phyloP scores from a whole-genome alignment of 2,797 vertebrate genomes.

The Urophycis tenuis region DNA sequence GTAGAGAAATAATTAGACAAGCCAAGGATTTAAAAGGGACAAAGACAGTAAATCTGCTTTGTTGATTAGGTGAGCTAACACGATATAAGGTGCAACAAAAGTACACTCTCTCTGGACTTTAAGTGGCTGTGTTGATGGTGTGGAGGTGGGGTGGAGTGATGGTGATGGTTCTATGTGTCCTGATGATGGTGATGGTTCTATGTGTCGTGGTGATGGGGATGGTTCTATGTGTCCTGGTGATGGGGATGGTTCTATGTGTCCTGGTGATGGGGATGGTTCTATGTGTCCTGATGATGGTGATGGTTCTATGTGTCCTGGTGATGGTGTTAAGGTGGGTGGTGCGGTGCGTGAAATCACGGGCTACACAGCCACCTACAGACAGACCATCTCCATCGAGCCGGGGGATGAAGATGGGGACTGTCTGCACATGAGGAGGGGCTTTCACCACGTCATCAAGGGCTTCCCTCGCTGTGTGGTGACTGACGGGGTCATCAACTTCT shows the following conservation, averaged over 20 bases:
- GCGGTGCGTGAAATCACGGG: conserved; percentile 85
- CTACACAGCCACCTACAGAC: conserved; percentile 81
- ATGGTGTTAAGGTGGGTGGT: conserved; percentile 77
- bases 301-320: background rate
- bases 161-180: background rate
- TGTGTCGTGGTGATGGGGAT: no score
- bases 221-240: no score
- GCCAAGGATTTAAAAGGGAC: no score
- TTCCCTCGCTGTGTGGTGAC: conserved; percentile 89
- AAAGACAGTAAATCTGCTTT: background rate
- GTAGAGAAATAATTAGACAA: no score
- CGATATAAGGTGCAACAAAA: background rate
- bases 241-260: no score
- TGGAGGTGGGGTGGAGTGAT: no score
- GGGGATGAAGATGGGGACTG: conserved; percentile 83
- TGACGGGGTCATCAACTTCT: conserved; percentile 93
- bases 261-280: no score
- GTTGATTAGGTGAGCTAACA: background rate
- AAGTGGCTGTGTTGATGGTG: background rate
- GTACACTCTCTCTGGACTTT: background rate
- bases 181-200: no score
- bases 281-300: no score
- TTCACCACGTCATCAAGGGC: conserved; percentile 78
- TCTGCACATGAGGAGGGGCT: conserved; percentile 75
- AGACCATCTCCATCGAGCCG: conserved; percentile 76